These are phyloP conservation scores for Chelon labrosus DNA, from an alignment of 2,797 vertebrate genomes.

Conservation along the genomic window DNA sequence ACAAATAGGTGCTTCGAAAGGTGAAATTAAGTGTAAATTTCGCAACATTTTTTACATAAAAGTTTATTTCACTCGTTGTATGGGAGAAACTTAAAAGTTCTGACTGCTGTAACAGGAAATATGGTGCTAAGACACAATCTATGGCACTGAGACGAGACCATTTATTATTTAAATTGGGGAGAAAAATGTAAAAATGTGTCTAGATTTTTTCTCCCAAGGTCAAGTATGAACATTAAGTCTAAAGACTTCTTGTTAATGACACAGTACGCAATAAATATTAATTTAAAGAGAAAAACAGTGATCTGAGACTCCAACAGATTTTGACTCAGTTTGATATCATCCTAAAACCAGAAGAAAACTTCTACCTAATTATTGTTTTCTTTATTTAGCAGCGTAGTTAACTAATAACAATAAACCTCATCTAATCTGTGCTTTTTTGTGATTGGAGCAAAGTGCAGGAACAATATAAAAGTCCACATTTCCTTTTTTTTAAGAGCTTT, in stretches of 20 bases:
- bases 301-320: constrained; percentile 10
- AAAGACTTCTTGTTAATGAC: background rate
- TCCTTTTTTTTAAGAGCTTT: background rate
- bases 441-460: background rate
- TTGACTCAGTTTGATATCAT: background rate
- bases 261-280: background rate
- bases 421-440: background rate
- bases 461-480: background rate
- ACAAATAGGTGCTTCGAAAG: background rate
- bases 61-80: constrained; percentile 5
- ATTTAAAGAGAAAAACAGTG: background rate
- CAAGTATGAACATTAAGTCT: background rate
- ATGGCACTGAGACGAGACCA: background rate
- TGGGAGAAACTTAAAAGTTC: no score
- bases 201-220: background rate
- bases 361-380: background rate
- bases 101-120: no score
- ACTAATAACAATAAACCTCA: background rate
- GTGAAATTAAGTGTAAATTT: background rate
- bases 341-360: no score
- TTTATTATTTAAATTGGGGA: no score
- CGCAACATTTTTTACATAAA: background rate
- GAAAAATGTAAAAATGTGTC: background rate
- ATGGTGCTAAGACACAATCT: no score
- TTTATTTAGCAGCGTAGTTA: background rate